These are phyloP conservation scores for Cyphomyrus plagiostoma DNA, from an alignment of 2,113 vertebrate genomes.

Conservation along the genomic window DNA sequence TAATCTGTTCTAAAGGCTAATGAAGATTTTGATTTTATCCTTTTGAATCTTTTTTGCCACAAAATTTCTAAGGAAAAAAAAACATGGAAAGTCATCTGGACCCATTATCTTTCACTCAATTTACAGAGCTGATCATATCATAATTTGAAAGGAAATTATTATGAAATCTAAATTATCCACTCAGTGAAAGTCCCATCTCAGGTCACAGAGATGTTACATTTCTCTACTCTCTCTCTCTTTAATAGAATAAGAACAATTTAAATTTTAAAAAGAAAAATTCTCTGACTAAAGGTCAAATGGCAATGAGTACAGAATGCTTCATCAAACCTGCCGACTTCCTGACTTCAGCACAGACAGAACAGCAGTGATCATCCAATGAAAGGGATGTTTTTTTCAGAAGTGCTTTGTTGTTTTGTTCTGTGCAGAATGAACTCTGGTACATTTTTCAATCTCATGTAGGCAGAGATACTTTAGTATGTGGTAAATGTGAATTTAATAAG, in stretches of 20 bases:
- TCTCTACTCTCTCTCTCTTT: not conserved
- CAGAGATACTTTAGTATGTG: not conserved
- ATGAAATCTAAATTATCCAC: not conserved
- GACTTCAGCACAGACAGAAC: not conserved
- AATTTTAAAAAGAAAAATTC: constrained; percentile 16
- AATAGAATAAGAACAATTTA: constrained; percentile 24
- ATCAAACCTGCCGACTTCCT: constrained; percentile 20
- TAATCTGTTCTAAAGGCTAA: constrained; percentile 1
- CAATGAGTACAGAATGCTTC: constrained; percentile 19
- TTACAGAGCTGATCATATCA: constrained; percentile 7
- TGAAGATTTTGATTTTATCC: not conserved
- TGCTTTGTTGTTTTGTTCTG: not conserved
- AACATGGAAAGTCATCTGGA: not conserved
- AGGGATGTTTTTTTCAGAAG: no score
- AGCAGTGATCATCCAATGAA: constrained; percentile 16
- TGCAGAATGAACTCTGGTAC: not conserved
- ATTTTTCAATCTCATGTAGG: not conserved
- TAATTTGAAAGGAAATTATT: not conserved
- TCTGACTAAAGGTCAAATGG: constrained; percentile 21
- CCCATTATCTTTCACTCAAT: not conserved
- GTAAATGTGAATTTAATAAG: not conserved
- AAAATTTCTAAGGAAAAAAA: not conserved
- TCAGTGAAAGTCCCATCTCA: not conserved
- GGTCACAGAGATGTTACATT: not conserved
- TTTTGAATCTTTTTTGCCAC: not conserved